phyloP scores from a whole-genome alignment of 2,888 invertebrate species.

The Coenonympha arcania region DNA sequence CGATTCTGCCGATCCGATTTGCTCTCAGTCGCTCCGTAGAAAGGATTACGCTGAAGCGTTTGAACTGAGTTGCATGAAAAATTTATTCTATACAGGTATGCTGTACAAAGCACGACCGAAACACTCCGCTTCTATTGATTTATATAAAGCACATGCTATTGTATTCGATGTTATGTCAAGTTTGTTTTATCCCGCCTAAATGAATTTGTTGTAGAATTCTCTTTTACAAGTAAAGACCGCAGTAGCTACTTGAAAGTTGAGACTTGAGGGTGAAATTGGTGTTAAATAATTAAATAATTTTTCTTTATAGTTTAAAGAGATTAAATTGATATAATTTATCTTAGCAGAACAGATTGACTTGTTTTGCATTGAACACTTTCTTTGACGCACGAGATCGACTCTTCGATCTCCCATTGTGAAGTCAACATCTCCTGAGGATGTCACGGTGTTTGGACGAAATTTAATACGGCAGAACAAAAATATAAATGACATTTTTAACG shows the following conservation, averaged over 20 bases:
- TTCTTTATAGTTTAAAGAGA: too few species aligned
- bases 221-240: not conserved
- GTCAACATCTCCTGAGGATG: too few species aligned
- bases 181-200: not conserved
- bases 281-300: too few species aligned
- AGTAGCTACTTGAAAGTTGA: not conserved
- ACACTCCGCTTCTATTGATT: constrained; percentile 4
- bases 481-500: too few species aligned
- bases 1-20: constrained; percentile 30
- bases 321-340: too few species aligned
- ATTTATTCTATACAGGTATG: constrained; percentile 11
- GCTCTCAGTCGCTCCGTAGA: constrained; percentile 22
- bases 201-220: not conserved
- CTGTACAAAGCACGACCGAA: not conserved
- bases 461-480: too few species aligned
- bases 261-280: not conserved
- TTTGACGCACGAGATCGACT: too few species aligned
- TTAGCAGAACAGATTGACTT: too few species aligned
- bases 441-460: too few species aligned
- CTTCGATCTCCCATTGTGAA: too few species aligned
- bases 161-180: not conserved
- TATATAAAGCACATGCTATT: constrained; percentile 2
- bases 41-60: constrained; percentile 25
- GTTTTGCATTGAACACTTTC: too few species aligned
- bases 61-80: constrained; percentile 18